A percentile compares a stretch with the other conserved stretches of the same genome.
Conservation (phyloP, 2,888 invertebrate genomes). For the Anodontia alba region DNA sequence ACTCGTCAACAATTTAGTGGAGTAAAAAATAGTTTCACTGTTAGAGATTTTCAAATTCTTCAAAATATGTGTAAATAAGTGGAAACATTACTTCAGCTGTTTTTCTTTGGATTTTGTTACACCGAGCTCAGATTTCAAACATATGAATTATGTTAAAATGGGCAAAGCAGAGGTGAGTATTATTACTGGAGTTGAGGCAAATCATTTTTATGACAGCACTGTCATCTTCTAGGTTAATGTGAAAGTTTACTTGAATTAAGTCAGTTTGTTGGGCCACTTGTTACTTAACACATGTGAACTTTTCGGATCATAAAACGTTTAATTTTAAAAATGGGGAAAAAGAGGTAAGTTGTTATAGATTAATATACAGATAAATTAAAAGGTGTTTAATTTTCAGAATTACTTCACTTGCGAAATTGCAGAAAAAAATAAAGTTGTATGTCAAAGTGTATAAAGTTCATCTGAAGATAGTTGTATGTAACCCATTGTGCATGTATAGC, state of each 20-base stretch:
- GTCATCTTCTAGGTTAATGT: constrained; percentile 2
- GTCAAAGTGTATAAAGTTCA: not conserved
- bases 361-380: not conserved
- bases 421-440: not conserved
- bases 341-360: not conserved
- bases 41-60: no score
- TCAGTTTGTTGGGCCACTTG: constrained; percentile 7
- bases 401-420: not conserved
- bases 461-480: no score
- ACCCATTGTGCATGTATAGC: no score
- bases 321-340: not conserved
- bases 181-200: not conserved
- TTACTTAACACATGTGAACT: constrained; percentile 8
- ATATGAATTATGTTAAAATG: constrained; percentile 18
- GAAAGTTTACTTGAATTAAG: not conserved
- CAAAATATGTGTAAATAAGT: not conserved
- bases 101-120: not conserved
- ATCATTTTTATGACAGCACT: constrained; percentile 11
- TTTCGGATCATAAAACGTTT: not conserved
- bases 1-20: not conserved
- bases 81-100: not conserved
- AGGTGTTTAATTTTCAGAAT: not conserved
- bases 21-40: not conserved
- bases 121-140: not conserved
- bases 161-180: constrained; percentile 3